Base-by-base conservation (phyloP, 2,888 invertebrate species). In the Strigamia crassipes region DNA sequence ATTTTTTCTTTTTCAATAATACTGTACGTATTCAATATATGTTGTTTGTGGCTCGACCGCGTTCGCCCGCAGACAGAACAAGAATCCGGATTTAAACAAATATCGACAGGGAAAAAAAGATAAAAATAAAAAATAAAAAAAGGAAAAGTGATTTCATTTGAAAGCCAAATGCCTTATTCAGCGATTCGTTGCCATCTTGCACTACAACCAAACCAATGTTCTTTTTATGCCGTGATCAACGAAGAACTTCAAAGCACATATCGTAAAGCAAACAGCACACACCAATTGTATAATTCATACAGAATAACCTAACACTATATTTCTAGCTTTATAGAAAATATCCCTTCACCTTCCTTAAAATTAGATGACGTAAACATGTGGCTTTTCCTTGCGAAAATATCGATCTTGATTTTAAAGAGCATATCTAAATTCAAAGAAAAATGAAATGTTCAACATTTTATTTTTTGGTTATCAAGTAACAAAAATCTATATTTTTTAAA, bases 351-450 rank as follows among this genome's bases (percentile, higher is more conserved):
- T 21, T 21, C 12, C 18, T 21, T 23, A 66, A 66, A 73, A 73
- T 73, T 73, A 73, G 73, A 73, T 73, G 73, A 73, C 73, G 73
- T 73, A 73, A 73, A 73, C 73, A 73, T 27, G 73, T 73, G 73
- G n/a, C 73, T 73, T 73, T 73, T 73, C 73, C 73, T 73, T 73
- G 31, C 9, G 9, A 73, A 73, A 73, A 73, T 73, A 73, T 73
- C 73, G 73, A 73, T 73, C 27, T 73, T 23, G 31, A 73, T 23
- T 73, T 73, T 73, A 73, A 73, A 73, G 73, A 73, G 73, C 31
- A 73, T 73, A n/a, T 73, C 73, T 13, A 73, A 73, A 73, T 73
- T 73, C 73, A 56, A 56, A 56, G 18, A 56, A 56, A n/a, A 15
- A 9, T n/a, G 18, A 56, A 56, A n/a, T 15, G n/a, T 56, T 9